These are phyloP conservation scores for Hydrocynus forskahlii DNA, from an alignment of 2,797 vertebrate species.

Conservation along the genomic window DNA sequence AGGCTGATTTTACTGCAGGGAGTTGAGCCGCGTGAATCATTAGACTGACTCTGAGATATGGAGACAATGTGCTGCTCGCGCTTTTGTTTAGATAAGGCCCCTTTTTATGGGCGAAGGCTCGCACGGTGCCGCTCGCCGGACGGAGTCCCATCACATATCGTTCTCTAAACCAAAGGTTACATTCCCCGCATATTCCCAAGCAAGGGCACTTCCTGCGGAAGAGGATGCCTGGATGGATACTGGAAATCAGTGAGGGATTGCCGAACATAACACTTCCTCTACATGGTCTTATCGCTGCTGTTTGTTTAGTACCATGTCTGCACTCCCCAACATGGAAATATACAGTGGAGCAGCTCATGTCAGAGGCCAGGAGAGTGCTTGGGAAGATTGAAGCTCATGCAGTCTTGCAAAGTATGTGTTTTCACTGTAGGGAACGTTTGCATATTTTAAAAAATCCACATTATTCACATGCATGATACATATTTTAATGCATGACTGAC, in stretches of 20 bases:
- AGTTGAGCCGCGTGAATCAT: constrained; percentile 40
- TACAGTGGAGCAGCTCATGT: constrained; percentile 31
- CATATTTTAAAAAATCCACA: neutral
- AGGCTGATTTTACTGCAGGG: constrained; percentile 39
- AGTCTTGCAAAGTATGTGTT: neutral
- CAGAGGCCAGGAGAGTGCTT: constrained; percentile 26
- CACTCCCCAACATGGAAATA: constrained; percentile 37
- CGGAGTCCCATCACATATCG: constrained; percentile 39
- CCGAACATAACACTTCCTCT: constrained; percentile 76
- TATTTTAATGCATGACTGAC: no score
- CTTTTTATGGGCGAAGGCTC: constrained; percentile 70
- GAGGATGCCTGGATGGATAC: constrained; percentile 67
- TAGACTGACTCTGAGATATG: constrained; percentile 43
- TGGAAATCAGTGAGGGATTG: constrained; percentile 71
- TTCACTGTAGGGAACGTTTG: neutral
- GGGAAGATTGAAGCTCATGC: constrained; percentile 23
- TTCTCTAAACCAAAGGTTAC: constrained; percentile 73
- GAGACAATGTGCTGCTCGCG: constrained; percentile 32
- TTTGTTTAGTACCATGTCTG: constrained; percentile 62
- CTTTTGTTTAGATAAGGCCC: constrained; percentile 46
- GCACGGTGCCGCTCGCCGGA: constrained; percentile 54
- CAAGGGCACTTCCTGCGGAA: constrained; percentile 76
- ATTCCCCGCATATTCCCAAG: constrained; percentile 81
- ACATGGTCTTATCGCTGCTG: constrained; percentile 75
- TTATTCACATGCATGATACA: no score